phyloP scores from a whole-genome alignment of 2,113 vertebrate species.

The Arvicanthis niloticus region DNA sequence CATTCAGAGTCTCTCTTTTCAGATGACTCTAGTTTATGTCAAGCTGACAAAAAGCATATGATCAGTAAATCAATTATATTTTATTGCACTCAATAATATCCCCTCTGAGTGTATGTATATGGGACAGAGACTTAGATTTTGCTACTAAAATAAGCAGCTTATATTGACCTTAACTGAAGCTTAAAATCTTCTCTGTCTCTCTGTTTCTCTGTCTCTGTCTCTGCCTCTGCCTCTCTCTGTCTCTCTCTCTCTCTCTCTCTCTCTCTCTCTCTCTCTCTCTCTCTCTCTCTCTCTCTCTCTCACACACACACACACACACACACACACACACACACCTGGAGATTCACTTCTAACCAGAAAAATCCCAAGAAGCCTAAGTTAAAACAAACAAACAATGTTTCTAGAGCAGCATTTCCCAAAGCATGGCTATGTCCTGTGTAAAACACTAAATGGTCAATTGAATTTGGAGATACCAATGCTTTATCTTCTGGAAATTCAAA shows the following conservation, averaged over 20 bases:
- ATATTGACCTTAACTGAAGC: background rate
- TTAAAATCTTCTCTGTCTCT: background rate
- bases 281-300: background rate
- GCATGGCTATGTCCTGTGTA: background rate
- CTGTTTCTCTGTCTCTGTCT: too few relatives aligned
- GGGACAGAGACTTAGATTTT: background rate
- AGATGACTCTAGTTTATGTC: background rate
- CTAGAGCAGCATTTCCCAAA: constrained; percentile 28
- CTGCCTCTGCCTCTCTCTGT: background rate
- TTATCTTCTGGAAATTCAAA: constrained; percentile 34
- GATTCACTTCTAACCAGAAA: constrained; percentile 24
- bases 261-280: background rate
- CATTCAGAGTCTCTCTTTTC: background rate
- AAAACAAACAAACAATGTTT: background rate
- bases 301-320: too few relatives aligned
- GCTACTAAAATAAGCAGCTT: background rate
- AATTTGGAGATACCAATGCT: background rate
- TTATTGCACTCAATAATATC: background rate
- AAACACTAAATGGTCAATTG: background rate
- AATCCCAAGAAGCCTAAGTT: background rate
- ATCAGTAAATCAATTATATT: background rate
- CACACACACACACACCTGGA: too few relatives aligned
- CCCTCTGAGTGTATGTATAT: background rate
- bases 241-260: background rate
- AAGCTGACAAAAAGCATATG: background rate